Evolutionary conservation across 2,888 invertebrate genomes (phyloP), one percentile per base, ranked within the genome.

Genomic region (Drosophila neonasuta): DNA sequence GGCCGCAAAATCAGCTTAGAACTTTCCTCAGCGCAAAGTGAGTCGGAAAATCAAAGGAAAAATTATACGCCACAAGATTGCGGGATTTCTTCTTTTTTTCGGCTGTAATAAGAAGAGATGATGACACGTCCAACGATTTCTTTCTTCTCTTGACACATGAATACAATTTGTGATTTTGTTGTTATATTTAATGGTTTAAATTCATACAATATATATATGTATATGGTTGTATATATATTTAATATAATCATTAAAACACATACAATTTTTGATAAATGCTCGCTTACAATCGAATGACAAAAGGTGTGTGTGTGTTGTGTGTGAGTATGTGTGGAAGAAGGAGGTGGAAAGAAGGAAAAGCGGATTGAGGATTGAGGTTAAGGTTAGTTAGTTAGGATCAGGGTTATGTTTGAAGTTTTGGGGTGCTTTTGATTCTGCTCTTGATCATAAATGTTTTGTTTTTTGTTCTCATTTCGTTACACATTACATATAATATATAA

Each of bases 161-260:
- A 71, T 65, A 70, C 46, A 71, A 10, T 66, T 60, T 48, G 32
- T 48, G 48, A 56, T 58, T 63, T 61, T 55, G 24, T 24, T 46
- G 41, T 68, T 77, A 77, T 78, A 77, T 79, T 79, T 80, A 77
- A 79, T 77, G 70, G 68, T 76, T 80, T 76, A 72, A 71, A 69
- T 77, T 73, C 80, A 79, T 77, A 79, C 78, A 79, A 83, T 73
- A 69, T 77, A 58, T 71, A 78, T 77, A 78, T 74, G 68, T 74
- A 78, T 72, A 59, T 64, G 68, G 61, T 76, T 75, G 68, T 67
- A 63, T 74, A 76, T 86, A 85, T 84, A 84, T 74, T 80, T 64
- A 86, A 80, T 80, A 80, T 80, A 80, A 86, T 86, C 86, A 86
- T 89, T 80, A 87, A 89, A 87, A 88, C 88, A 88, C 87, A 87